Conservation (phyloP, 2,888 invertebrate genomes). For the Lydus trimaculatus region DNA sequence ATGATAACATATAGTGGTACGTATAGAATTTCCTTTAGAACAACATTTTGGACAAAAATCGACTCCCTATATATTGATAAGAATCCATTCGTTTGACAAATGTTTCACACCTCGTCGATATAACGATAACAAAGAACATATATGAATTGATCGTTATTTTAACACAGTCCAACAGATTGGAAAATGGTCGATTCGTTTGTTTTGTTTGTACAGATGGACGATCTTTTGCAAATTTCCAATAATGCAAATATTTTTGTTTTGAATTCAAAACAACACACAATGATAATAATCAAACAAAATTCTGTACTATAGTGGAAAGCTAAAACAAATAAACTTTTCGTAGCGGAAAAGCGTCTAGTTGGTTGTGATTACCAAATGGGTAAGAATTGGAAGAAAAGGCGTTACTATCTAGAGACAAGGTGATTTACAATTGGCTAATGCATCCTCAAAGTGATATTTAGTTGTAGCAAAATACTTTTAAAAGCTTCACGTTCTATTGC, state of each 20-base stretch:
- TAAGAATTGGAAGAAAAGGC: not conserved
- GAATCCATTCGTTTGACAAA: not conserved
- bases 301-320: not conserved
- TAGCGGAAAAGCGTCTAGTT: not conserved
- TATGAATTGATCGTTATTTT: not conserved
- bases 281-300: not conserved
- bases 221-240: not conserved
- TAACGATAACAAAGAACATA: not conserved
- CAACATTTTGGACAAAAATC: not conserved
- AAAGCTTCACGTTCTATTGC: not conserved
- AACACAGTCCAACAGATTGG: not conserved
- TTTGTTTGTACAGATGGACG: not conserved
- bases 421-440: slow-evolving; percentile 8
- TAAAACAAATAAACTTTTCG: not conserved
- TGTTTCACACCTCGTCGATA: not conserved
- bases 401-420: not conserved
- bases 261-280: not conserved
- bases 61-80: not conserved
- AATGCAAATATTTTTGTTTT: not conserved
- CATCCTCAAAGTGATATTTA: not conserved
- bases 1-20: not conserved
- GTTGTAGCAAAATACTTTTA: not conserved
- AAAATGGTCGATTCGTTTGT: not conserved
- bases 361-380: not conserved
- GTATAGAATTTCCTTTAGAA: slow-evolving; percentile 1